These are phyloP conservation scores for Euwallacea similis DNA, from an alignment of 1,140 invertebrate genomes.

Conservation along the genomic window DNA sequence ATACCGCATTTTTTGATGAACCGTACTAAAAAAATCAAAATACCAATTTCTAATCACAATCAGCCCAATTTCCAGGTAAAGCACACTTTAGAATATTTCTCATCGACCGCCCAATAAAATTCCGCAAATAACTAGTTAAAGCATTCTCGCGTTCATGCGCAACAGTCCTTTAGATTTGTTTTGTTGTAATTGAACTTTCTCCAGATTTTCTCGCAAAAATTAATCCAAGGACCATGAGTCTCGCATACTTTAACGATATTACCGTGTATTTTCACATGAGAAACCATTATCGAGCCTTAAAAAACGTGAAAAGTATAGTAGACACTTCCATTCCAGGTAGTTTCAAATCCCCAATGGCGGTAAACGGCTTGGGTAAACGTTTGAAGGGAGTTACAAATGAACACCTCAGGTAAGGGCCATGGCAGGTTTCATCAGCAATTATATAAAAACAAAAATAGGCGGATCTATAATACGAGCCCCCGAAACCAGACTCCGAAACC, in stretches of 20 bases:
- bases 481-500: conserved; percentile 6
- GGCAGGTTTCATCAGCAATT: not conserved
- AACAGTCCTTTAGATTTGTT: not conserved
- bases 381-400: conserved; percentile 22
- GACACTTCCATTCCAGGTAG: conserved; percentile 43
- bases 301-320: conserved; percentile 42
- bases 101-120: no score
- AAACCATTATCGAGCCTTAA: conserved; percentile 45
- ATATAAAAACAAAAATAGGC: not conserved
- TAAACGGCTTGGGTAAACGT: conserved; percentile 15
- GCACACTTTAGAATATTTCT: no score
- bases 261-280: conserved; percentile 45
- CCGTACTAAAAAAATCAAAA: no score
- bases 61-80: no score
- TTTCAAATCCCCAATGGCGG: conserved; percentile 34
- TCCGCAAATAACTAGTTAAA: no score
- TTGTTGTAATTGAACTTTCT: conserved; percentile 32
- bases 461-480: conserved; percentile 18
- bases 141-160: no score
- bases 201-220: conserved; percentile 11
- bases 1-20: no score
- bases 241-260: conserved; percentile 37
- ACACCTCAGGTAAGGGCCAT: conserved; percentile 13
- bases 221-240: conserved; percentile 16
- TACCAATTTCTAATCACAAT: no score